Percentiles rank a stretch among this genome's conserved stretches.
Evolutionary conservation across 2,888 invertebrate species (phyloP).

Genomic region (Nemotelus nigrinus): DNA sequence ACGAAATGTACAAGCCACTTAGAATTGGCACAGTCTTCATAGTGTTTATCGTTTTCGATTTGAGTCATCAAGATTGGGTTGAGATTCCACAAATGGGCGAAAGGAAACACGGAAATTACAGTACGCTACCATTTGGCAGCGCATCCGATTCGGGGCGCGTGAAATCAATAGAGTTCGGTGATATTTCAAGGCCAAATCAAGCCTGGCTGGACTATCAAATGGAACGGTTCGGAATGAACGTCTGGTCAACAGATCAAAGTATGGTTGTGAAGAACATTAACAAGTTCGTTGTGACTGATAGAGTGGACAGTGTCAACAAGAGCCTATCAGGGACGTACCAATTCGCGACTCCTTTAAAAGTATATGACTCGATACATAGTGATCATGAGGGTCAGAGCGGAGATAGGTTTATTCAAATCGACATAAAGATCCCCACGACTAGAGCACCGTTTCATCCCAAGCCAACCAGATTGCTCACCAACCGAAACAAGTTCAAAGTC

Average conservation of each 20-base stretch:
- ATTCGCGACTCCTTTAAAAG: background rate
- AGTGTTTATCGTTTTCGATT: background rate
- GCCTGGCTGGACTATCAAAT: conserved; percentile 62
- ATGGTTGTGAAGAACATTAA: conserved; percentile 36
- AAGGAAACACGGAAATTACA: background rate
- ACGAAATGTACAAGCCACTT: conserved; percentile 8
- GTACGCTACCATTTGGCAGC: conserved; percentile 27
- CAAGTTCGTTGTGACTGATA: conserved; percentile 14
- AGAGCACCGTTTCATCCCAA: background rate
- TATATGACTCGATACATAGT: background rate
- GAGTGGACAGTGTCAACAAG: background rate
- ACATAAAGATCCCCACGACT: background rate
- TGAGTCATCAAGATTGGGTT: conserved; percentile 28
- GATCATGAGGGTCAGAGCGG: background rate
- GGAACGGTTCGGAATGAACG: conserved; percentile 56
- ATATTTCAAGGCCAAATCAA: conserved; percentile 57
- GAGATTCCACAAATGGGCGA: conserved; percentile 29
- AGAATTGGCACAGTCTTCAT: background rate
- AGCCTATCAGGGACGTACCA: background rate
- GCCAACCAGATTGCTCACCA: background rate
- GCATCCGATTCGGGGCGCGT: conserved; percentile 7
- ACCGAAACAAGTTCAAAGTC: conserved; percentile 24
- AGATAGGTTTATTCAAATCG: conserved; percentile 8
- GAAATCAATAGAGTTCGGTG: background rate
- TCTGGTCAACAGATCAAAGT: background rate